A percentile compares a stretch with the other conserved stretches of the same genome.
phyloP scores from a whole-genome alignment of 1,140 invertebrate species.

The Meteorus sp. region DNA sequence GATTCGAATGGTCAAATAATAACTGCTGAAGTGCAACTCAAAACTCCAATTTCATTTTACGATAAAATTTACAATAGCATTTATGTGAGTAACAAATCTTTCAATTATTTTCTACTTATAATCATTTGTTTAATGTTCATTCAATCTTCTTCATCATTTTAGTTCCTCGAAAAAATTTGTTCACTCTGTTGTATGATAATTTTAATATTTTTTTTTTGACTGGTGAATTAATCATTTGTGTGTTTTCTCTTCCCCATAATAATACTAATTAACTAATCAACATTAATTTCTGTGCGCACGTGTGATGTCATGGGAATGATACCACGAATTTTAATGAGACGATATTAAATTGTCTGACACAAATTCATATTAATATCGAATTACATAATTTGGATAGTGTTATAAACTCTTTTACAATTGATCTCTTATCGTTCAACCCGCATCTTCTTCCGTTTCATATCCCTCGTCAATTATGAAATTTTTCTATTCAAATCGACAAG shows the following conservation, averaged over 20 bases:
- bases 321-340: constrained; percentile 2
- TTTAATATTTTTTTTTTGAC: background rate
- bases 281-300: constrained; percentile 21
- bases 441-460: background rate
- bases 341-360: constrained; percentile 38
- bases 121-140: too few relatives aligned
- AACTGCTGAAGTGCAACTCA: constrained; percentile 53
- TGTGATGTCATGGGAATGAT: constrained; percentile 23
- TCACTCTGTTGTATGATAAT: too few relatives aligned
- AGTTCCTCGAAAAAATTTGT: too few relatives aligned
- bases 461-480: constrained; percentile 1
- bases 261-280: constrained; percentile 16
- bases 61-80: constrained; percentile 70
- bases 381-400: background rate
- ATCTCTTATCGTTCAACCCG: background rate
- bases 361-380: constrained; percentile 39
- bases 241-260: constrained; percentile 9
- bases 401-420: background rate
- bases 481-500: too few relatives aligned
- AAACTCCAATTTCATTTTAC: constrained; percentile 72
- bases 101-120: background rate
- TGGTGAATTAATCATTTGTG: background rate
- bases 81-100: constrained; percentile 68
- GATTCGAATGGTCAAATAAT: constrained; percentile 52
- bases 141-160: too few relatives aligned